Percentiles rank a stretch among this genome's conserved stretches.
Evolutionary conservation across 1,140 invertebrate genomes (phyloP).

Genomic region (Papilio glaucus): DNA sequence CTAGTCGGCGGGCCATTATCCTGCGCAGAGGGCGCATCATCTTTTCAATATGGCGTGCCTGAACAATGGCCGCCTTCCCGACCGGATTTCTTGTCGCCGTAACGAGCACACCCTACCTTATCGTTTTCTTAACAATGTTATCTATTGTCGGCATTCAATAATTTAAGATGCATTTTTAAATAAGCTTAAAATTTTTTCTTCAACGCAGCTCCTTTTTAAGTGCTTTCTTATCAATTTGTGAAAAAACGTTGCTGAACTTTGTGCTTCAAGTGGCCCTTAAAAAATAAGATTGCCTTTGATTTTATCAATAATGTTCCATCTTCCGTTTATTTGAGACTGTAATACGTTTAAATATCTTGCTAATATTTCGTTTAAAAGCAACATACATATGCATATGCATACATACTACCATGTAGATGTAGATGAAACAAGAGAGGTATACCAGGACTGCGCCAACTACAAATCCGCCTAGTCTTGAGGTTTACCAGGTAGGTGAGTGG

Average conservation of each 20-base stretch:
- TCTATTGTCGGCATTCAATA: conserved; percentile 33
- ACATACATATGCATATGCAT: too few species aligned
- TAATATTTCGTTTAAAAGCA: too few species aligned
- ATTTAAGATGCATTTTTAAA: conserved; percentile 36
- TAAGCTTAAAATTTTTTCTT: conserved; percentile 11
- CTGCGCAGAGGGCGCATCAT: conserved; percentile 61
- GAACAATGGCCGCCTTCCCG: conserved; percentile 70
- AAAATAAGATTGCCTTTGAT: not conserved
- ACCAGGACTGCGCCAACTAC: too few species aligned
- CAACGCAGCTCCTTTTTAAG: not conserved
- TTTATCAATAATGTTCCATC: not conserved
- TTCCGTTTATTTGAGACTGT: too few species aligned
- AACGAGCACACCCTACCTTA: conserved; percentile 63
- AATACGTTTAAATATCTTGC: too few species aligned
- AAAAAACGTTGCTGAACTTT: not conserved
- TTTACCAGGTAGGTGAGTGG: too few species aligned
- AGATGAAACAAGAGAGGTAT: too few species aligned
- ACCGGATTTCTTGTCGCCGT: conserved; percentile 64
- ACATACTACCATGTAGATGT: too few species aligned
- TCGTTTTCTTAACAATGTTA: conserved; percentile 57
- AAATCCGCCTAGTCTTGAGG: too few species aligned
- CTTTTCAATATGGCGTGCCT: conserved; percentile 71
- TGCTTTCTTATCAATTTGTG: not conserved
- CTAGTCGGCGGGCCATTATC: conserved; percentile 56
- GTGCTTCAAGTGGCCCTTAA: not conserved